Evolutionary conservation across 2,113 vertebrate genomes (phyloP).

Genomic region (Calidris pugnax): DNA sequence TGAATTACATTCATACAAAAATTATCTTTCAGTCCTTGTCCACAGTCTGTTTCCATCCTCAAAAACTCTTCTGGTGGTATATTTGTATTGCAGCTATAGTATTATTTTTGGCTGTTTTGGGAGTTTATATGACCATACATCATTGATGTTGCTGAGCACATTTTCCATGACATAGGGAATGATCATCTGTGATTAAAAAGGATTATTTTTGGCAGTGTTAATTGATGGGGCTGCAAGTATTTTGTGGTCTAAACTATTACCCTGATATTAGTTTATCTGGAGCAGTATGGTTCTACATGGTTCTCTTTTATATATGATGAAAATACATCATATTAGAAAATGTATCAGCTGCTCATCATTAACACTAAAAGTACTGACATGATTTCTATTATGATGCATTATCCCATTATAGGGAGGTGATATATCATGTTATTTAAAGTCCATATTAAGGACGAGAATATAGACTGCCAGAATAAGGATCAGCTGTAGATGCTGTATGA

Average conservation of each 20-base stretch:
- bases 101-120: neutral
- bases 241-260: neutral
- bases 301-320: neutral
- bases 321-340: neutral
- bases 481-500: neutral
- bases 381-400: neutral
- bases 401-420: neutral
- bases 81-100: neutral
- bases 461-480: neutral
- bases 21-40: neutral
- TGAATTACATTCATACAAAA: neutral
- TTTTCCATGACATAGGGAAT: neutral
- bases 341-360: neutral
- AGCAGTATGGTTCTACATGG: neutral
- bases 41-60: neutral
- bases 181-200: neutral
- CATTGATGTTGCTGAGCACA: neutral
- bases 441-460: neutral
- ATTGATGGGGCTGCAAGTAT: neutral
- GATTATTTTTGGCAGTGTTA: neutral
- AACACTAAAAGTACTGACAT: neutral
- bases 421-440: neutral
- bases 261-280: neutral
- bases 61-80: neutral
- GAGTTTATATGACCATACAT: neutral